Conservation (phyloP, 2,797 vertebrate species). For the Vireo griseus region DNA sequence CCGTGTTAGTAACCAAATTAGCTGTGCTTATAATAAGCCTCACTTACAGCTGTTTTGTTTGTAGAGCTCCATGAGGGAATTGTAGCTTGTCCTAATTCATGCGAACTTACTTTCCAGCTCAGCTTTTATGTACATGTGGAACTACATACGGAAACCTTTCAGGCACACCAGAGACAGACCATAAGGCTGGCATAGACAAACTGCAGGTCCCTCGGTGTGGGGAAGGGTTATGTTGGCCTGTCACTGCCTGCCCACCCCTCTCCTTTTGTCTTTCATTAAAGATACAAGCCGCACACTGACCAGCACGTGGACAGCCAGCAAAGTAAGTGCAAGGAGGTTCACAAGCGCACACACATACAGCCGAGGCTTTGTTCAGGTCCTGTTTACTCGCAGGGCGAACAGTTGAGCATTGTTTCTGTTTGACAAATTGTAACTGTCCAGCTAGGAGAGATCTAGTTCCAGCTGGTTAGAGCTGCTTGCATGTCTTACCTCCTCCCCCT, state of each 20-base stretch:
- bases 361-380: constrained; percentile 37
- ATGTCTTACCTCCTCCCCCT: neutral
- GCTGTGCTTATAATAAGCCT: neutral
- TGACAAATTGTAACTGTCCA: constrained; percentile 45
- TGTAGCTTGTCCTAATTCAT: neutral
- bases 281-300: neutral
- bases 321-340: constrained; percentile 23
- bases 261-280: constrained; percentile 18
- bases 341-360: constrained; percentile 26
- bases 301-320: neutral
- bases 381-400: constrained; percentile 56
- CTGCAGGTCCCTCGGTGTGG: accelerated
- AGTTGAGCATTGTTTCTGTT: constrained; percentile 56
- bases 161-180: neutral
- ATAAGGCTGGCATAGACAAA: neutral
- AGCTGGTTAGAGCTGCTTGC: constrained; percentile 30
- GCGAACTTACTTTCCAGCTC: neutral
- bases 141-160: neutral
- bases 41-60: neutral
- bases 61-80: neutral
- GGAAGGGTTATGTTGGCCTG: neutral
- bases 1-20: neutral
- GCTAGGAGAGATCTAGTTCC: constrained; percentile 26
- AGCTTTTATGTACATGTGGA: neutral
- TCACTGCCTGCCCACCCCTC: neutral